phyloP scores from a whole-genome alignment of 2,797 vertebrate species.

The Malurus splendens region DNA sequence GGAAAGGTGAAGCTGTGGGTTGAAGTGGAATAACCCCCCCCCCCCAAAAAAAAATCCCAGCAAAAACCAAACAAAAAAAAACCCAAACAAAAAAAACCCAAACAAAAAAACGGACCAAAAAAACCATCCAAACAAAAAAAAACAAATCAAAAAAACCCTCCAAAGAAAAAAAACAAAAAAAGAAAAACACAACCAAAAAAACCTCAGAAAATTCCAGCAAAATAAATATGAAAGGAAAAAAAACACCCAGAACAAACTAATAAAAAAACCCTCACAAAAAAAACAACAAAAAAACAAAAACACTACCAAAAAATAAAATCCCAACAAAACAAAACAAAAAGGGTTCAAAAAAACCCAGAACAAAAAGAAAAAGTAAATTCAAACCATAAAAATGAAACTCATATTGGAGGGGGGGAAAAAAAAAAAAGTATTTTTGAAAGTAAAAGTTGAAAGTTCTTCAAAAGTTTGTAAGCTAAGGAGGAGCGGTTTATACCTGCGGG shows the following conservation, averaged over 20 bases:
- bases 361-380: background rate
- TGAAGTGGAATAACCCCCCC: background rate
- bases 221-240: too few relatives aligned
- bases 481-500: background rate
- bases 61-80: background rate
- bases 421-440: background rate
- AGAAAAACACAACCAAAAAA: too few relatives aligned
- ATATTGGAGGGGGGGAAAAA: background rate
- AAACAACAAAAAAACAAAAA: too few relatives aligned
- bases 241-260: too few relatives aligned
- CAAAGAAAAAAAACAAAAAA: background rate
- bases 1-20: background rate
- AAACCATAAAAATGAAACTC: background rate
- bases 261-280: background rate
- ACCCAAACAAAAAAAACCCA: too few relatives aligned
- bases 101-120: too few relatives aligned
- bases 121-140: too few relatives aligned
- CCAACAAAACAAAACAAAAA: too few relatives aligned
- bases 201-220: too few relatives aligned
- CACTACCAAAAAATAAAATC: too few relatives aligned
- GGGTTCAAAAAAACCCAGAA: too few relatives aligned
- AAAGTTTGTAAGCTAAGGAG: background rate
- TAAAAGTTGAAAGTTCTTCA: background rate
- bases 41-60: accelerated
- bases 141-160: too few relatives aligned